Conservation (phyloP, 2,113 vertebrate species). For the Murina feae region DNA sequence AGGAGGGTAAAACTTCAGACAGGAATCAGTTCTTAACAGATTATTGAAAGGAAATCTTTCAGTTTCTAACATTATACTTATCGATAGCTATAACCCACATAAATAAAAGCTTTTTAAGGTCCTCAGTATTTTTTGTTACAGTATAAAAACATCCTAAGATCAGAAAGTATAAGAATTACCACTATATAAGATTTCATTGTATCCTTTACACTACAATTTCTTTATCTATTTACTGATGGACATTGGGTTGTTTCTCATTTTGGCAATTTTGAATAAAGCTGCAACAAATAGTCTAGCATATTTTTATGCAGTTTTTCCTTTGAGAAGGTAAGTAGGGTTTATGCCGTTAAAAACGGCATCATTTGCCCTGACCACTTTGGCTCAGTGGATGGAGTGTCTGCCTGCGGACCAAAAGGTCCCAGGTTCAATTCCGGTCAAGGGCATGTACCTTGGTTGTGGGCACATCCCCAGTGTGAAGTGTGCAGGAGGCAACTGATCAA, state of each 20-base stretch:
- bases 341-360: neutral
- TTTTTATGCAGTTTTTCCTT: neutral
- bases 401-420: too few relatives aligned
- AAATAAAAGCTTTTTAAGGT: neutral
- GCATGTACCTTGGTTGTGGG: too few relatives aligned
- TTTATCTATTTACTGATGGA: neutral
- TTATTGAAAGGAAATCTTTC: neutral
- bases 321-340: neutral
- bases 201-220: neutral
- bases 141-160: neutral
- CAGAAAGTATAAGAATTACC: neutral
- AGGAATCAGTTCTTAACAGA: neutral
- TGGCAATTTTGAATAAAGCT: neutral
- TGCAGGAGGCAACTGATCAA: too few relatives aligned
- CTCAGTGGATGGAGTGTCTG: too few relatives aligned
- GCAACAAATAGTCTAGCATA: neutral
- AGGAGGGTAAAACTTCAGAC: neutral
- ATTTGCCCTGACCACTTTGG: too few relatives aligned
- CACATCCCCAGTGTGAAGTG: too few relatives aligned
- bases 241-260: neutral
- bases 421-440: too few relatives aligned
- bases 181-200: neutral
- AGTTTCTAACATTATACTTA: neutral
- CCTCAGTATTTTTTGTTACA: neutral
- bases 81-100: neutral